Percentiles rank a stretch among this genome's conserved stretches.
Evolutionary conservation across 2,797 vertebrate species (phyloP).

Genomic region (Thripadectes ignobilis): DNA sequence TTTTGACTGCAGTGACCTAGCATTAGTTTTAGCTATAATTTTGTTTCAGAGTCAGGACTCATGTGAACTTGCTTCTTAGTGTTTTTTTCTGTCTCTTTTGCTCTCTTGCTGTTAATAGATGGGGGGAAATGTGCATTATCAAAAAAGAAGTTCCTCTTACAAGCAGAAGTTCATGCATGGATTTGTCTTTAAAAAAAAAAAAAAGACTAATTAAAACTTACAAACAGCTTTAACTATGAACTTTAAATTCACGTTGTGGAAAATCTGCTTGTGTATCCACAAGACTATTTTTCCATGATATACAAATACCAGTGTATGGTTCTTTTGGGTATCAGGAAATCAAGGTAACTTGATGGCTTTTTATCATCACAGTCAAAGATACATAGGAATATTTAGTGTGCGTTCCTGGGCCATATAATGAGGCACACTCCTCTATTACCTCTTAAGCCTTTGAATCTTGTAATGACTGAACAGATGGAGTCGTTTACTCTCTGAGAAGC

Average conservation of each 20-base stretch:
- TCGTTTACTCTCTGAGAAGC: not conserved
- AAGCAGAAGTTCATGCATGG: not conserved
- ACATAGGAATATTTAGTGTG: not conserved
- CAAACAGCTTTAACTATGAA: not conserved
- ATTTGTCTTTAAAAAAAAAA: not conserved
- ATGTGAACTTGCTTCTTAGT: not conserved
- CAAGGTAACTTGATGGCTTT: not conserved
- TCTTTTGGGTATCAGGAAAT: not conserved
- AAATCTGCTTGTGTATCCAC: not conserved
- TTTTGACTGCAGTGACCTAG: not conserved
- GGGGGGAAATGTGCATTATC: not conserved
- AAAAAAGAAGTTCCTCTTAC: not conserved
- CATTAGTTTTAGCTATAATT: not conserved
- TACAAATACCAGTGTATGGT: not conserved
- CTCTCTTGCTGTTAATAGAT: not conserved
- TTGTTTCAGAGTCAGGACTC: not conserved
- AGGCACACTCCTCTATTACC: not conserved
- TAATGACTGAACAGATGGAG: not conserved
- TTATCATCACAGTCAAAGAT: not conserved
- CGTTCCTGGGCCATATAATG: not conserved
- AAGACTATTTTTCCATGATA: not conserved
- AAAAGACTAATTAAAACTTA: conserved; percentile 44
- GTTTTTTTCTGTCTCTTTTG: not conserved
- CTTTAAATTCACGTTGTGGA: not conserved
- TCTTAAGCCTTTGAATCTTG: not conserved